A percentile compares a stretch with the other conserved stretches of the same genome.
Conservation (phyloP, 2,888 invertebrate genomes). For the Nemurella pictetii region DNA sequence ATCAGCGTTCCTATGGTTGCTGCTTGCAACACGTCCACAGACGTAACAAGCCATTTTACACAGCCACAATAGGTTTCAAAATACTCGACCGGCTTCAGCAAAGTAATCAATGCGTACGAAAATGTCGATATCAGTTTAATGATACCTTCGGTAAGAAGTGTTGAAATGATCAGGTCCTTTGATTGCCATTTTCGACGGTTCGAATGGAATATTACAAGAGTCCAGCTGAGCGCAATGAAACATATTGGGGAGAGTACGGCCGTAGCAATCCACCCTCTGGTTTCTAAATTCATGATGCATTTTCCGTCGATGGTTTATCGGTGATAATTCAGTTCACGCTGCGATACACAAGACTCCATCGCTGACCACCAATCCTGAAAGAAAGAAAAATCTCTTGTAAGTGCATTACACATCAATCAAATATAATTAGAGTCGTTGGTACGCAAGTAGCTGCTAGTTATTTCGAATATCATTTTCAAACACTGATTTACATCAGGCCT, state of each 20-base stretch:
- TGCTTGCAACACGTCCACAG: slow-evolving; percentile 58
- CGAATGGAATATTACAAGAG: slow-evolving; percentile 56
- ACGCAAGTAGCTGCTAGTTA: too few species aligned
- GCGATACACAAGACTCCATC: neutral
- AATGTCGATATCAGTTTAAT: slow-evolving; percentile 53
- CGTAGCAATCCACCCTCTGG: slow-evolving; percentile 46
- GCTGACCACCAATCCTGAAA: neutral
- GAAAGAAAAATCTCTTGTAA: neutral
- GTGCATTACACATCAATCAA: neutral
- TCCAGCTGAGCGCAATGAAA: slow-evolving; percentile 55
- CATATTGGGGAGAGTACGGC: slow-evolving; percentile 54
- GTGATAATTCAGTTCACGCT: neutral
- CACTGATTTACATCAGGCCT: too few species aligned
- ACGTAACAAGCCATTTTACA: slow-evolving; percentile 56
- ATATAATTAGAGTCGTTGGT: too few species aligned
- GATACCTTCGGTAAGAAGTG: slow-evolving; percentile 52
- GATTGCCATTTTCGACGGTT: slow-evolving; percentile 57
- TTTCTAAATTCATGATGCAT: slow-evolving; percentile 36
- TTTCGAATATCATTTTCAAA: too few species aligned
- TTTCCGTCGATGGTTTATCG: neutral
- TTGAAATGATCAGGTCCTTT: slow-evolving; percentile 57
- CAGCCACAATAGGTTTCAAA: slow-evolving; percentile 53
- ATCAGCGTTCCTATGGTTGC: slow-evolving; percentile 56
- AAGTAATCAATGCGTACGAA: slow-evolving; percentile 50
- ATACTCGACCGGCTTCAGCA: slow-evolving; percentile 49